phyloP scores from a whole-genome alignment of 2,888 invertebrate species.

The Tetragnatha montana region DNA sequence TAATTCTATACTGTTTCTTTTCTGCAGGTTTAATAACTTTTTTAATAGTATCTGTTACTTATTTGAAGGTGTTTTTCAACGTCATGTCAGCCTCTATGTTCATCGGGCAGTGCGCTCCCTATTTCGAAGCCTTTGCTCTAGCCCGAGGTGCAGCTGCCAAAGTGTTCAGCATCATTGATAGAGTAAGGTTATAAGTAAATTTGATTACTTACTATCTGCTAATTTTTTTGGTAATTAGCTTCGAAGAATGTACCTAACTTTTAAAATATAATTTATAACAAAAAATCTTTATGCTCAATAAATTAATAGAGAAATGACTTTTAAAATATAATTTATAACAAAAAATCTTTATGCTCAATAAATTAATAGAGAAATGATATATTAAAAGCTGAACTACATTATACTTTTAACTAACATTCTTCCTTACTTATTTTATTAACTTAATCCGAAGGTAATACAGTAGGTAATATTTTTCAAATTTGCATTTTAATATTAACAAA shows the following conservation, averaged over 20 bases:
- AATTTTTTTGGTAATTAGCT: no score
- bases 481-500: background rate
- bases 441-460: background rate
- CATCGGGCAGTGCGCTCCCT: constrained; percentile 85
- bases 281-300: no score
- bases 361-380: no score
- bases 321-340: background rate
- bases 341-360: no score
- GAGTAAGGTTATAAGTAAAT: constrained; percentile 74
- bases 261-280: background rate
- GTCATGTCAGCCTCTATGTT: constrained; percentile 87
- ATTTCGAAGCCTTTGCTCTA: constrained; percentile 84
- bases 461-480: background rate
- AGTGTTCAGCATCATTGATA: constrained; percentile 85
- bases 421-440: background rate
- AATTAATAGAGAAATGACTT: background rate
- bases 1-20: background rate
- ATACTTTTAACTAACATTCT: background rate
- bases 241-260: background rate
- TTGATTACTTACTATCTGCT: no score
- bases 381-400: no score
- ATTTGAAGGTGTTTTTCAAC: constrained; percentile 86
- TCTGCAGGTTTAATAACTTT: background rate
- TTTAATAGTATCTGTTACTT: background rate
- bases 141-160: constrained; percentile 85